Evolutionary conservation across 2,888 invertebrate genomes (phyloP), one percentile per base, ranked within the genome.

Genomic region (Ceramica pisi): DNA sequence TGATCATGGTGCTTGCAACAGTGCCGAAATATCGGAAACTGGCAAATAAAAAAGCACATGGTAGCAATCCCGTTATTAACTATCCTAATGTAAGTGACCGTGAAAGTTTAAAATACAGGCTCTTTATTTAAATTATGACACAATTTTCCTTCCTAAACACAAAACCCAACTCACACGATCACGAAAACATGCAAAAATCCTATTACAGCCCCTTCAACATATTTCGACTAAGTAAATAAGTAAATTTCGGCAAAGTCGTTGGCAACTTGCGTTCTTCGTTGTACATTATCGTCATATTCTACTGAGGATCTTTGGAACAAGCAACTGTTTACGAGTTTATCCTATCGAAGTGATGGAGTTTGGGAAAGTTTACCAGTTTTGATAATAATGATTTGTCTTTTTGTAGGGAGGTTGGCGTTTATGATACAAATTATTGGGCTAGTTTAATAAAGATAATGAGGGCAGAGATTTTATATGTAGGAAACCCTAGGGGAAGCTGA

Each of bases 221-320:
- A 67, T 78, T 78, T 60, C 51, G 44, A 53, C 57, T 69, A 67
- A 81, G 63, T 73, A 77, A 72, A 73, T 73, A 77, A 77, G 66
- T 69, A 81, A 80, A 80, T 81, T 77, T 73, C 7, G 23, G 56
- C 31, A 66, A 76, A 80, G 65, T 78, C 67, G 56, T 78, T 70
- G 50, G 55, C 50, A 81, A 74, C 67, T 74, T 81, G 65, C 55
- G 55, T 66, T 75, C 65, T 80, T 81, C 67, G 51, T 62, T 78
- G 78, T 81, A 74, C 67, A 74, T 78, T 81, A 78, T 67, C 57
- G 70, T 78, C 38, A 46, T 71, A 66, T 64, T 66, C 63, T 41
- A 57, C 59, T 56, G 46, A 57, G 23, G 55, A 71, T 71, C 69
- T 67, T 23, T 10, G 41, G 21, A 63, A 51, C 67, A 74, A 53